phyloP scores from a whole-genome alignment of 2,888 invertebrate species.

The Belgica antarctica region DNA sequence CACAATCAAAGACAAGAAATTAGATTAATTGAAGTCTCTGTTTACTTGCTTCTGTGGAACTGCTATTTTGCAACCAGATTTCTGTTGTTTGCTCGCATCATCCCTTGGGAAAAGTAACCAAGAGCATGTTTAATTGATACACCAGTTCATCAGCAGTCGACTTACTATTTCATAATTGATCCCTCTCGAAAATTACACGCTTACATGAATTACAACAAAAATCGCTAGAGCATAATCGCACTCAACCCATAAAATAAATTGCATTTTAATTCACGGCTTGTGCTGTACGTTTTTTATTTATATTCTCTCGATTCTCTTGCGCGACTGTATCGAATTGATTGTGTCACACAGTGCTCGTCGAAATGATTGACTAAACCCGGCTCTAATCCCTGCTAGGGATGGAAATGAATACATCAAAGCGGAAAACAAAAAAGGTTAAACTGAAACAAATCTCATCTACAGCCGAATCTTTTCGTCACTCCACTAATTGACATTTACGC shows the following conservation, averaged over 20 bases:
- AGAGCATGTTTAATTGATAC: conserved; percentile 23
- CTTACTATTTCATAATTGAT: conserved; percentile 9
- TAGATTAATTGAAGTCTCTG: too few relatives aligned
- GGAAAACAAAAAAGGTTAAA: neutral
- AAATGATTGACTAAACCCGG: conserved; percentile 29
- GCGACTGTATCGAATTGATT: conserved; percentile 38
- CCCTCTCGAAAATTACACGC: conserved; percentile 37
- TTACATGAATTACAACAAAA: conserved; percentile 3
- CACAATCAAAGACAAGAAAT: too few relatives aligned
- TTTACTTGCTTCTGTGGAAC: too few relatives aligned
- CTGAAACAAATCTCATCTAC: conserved; percentile 3
- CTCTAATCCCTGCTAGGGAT: conserved; percentile 4
- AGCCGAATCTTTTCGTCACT: neutral
- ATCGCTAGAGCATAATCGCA: conserved; percentile 1
- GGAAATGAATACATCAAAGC: conserved; percentile 13
- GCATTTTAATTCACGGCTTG: conserved; percentile 39
- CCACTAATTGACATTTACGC: conserved; percentile 22
- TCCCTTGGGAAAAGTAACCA: too few relatives aligned
- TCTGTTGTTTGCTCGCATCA: too few relatives aligned
- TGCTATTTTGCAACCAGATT: too few relatives aligned
- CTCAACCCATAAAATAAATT: conserved; percentile 37
- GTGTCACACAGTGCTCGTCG: conserved; percentile 20
- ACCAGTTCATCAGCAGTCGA: conserved; percentile 23
- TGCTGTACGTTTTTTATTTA: conserved; percentile 22
- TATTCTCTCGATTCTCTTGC: conserved; percentile 21